phyloP scores from a whole-genome alignment of 30 jellyfish, hydroid and myxozoan species.

The Pseudorhiza aurosa region DNA sequence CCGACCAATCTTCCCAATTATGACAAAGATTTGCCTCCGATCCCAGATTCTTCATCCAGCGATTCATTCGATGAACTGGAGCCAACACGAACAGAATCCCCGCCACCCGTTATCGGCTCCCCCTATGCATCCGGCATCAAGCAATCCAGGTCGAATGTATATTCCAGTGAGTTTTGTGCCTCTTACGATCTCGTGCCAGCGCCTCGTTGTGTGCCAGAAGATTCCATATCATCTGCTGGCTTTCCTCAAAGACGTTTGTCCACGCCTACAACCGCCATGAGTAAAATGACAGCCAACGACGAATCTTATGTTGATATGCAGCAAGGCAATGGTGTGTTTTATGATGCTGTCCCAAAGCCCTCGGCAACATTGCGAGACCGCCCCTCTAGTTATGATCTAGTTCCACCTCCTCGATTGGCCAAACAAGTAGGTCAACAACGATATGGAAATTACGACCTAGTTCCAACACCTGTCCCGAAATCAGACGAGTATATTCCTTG shows the following conservation, averaged over 20 bases:
- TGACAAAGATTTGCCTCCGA: constrained; percentile 59
- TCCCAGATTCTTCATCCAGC: constrained; percentile 45
- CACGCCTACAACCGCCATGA: constrained; percentile 37
- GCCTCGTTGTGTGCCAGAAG: constrained; percentile 24
- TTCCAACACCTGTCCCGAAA: constrained; percentile 40
- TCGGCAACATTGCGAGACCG: not conserved
- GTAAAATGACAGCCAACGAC: constrained; percentile 31
- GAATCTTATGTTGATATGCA: constrained; percentile 67
- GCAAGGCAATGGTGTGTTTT: not conserved
- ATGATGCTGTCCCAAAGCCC: not conserved
- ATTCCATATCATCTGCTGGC: not conserved
- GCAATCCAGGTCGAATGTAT: not conserved
- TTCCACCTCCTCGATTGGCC: constrained; percentile 54
- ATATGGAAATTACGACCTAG: constrained; percentile 32
- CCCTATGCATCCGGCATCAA: not conserved
- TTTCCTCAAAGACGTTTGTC: not conserved
- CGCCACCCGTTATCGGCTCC: constrained; percentile 1
- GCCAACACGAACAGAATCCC: not conserved
- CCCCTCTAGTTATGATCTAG: constrained; percentile 42
- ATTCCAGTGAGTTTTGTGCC: not conserved
- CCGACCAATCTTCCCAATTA: constrained; percentile 8
- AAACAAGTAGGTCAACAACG: not conserved
- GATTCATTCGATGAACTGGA: not conserved
- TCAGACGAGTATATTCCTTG: constrained; percentile 32
- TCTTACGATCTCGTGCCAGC: constrained; percentile 52